phyloP scores from a whole-genome alignment of 2,113 vertebrate genomes.

The Pelusios castaneus region DNA sequence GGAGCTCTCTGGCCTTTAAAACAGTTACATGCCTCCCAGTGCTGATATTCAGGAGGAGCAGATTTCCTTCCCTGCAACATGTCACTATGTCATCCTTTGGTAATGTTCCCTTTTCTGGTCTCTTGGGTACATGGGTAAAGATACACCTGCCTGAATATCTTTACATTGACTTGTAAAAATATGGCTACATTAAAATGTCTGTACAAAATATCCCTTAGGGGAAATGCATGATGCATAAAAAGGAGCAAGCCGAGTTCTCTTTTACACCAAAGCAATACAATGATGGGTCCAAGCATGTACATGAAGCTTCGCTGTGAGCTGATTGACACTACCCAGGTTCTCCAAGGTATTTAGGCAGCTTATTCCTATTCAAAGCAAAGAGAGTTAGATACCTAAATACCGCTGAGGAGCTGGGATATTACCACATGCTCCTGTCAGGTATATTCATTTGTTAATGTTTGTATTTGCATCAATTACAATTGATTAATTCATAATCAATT shows the following conservation, averaged over 20 bases:
- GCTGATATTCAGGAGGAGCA: not conserved
- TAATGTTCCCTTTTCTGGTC: not conserved
- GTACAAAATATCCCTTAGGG: not conserved
- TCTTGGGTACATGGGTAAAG: not conserved
- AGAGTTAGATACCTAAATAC: not conserved
- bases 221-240: not conserved
- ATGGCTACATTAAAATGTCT: not conserved
- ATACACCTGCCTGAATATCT: not conserved
- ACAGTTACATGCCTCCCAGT: not conserved
- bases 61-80: not conserved
- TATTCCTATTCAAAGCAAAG: not conserved
- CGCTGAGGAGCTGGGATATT: not conserved
- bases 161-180: not conserved
- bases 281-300: not conserved
- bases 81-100: not conserved
- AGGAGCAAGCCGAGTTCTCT: not conserved
- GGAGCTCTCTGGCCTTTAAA: conserved; percentile 22
- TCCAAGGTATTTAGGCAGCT: not conserved
- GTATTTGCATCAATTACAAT: not conserved
- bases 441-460: not conserved
- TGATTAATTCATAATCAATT: not conserved
- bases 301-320: not conserved
- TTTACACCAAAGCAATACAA: not conserved
- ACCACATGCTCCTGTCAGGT: not conserved
- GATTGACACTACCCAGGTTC: not conserved